phyloP scores from a whole-genome alignment of 2,113 vertebrate species.

The Orientallactaga bullata region DNA sequence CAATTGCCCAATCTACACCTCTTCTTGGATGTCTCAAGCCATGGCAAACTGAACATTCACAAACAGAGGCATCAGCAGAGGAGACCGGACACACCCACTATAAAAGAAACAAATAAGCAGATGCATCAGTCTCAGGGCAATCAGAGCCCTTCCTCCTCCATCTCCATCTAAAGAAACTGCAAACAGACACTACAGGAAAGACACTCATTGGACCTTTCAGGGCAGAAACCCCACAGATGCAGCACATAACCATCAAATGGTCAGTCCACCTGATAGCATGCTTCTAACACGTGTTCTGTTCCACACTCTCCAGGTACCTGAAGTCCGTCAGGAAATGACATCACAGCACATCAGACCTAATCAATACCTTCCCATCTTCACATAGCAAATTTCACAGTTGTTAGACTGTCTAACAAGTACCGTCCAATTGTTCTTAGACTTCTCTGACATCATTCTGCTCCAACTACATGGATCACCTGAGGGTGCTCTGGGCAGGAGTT shows the following conservation, averaged over 20 bases:
- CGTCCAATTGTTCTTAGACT: too few species aligned
- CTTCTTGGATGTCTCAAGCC: neutral
- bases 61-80: neutral
- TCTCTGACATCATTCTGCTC: neutral
- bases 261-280: neutral
- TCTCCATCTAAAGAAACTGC: neutral
- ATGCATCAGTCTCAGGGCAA: neutral
- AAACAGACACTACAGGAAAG: neutral
- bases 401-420: neutral
- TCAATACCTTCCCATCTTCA: neutral
- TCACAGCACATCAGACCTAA: neutral
- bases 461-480: neutral
- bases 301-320: neutral
- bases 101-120: neutral
- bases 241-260: rapidly evolving
- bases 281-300: neutral
- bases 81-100: too few species aligned
- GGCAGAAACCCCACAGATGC: neutral
- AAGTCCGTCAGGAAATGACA: neutral
- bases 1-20: neutral
- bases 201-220: neutral
- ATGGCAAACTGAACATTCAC: neutral
- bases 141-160: too few species aligned
- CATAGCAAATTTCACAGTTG: neutral
- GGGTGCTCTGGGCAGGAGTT: neutral